Base-by-base conservation (phyloP, 2,113 vertebrate species). In the Gymnogyps californianus region DNA sequence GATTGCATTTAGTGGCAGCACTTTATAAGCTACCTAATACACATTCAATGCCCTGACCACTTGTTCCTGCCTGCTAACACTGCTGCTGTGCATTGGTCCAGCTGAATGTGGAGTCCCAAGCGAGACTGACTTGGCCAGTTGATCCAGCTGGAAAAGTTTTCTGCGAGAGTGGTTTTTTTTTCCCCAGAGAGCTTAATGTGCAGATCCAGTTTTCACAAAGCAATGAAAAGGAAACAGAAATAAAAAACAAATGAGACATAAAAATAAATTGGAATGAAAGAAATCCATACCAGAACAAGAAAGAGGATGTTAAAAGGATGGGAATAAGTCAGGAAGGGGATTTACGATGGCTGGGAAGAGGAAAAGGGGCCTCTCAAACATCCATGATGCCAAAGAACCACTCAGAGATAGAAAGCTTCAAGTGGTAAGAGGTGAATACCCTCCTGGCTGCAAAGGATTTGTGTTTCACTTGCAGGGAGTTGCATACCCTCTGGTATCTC, bases 401-500 rank as follows among this genome's bases (percentile, higher is more conserved):
- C 21, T 44, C 34, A 36, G 47, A 85, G 55, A 21, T 7, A 7
- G 26, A 65, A 16, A 65, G 1, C 34, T 78, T 77, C 46, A 54
- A 42, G 20, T 64, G 21, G 32, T n/a, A 85, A 49, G 19, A 88
- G 11, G 11, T 13, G 8, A 80, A 83, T 12, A n/a, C 4, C 1
- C 8, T 65, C 11, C 26, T 38, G 55, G 20, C 34, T 82, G 22
- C 18, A 80, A 42, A 55, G 19, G 15, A 76, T 79, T 83, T 42
- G 18, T 49, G 19, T 75, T 77, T 44, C 40, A 36, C 31, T 20
- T n/a, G 16, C 17, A 40, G 0, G 0, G 5, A 9, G 29, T 46
- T 62, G 25, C 7, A 15, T 2, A 7, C 10, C 22, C 13, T 34
- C 11, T 52, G 31, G 6, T 4, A 31, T 10, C 32, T 62, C 40